Evolutionary conservation across 2,113 vertebrate genomes (phyloP), one percentile per base, ranked within the genome.

Genomic region (Bubo scandiacus): DNA sequence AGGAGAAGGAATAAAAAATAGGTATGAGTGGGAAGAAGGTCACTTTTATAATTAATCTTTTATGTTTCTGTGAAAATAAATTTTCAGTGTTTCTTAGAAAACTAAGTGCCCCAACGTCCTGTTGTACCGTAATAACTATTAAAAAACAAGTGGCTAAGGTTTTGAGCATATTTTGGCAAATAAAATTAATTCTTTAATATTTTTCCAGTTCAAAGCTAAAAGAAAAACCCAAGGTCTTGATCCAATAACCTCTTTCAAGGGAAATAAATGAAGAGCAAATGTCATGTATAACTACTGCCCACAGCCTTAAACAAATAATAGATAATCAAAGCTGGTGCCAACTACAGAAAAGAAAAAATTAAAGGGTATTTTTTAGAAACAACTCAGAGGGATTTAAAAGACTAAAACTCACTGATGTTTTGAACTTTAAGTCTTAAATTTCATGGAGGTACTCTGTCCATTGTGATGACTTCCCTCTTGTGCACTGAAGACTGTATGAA

Each of bases 401-500:
- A 67, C 36, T 23, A n/a, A 34, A 79, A 86, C 10, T 58, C 34
- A 52, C 10, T 25, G 14, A 26, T 29, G 4, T 40, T 82, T 73
- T 72, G 8, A 1, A 3, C 22, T 93, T 80, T 5, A 15, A 15
- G 7, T 36, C 14, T 8, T 49, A 14, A 73, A 30, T 43, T 38
- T 9, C 16, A 3, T 2, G 1, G 34, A 79, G 49, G 22, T 21
- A 6, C 5, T 52, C 0, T 7, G 9, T n/a, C 8, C 0, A 1
- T 14, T 61, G 40, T 2, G 4, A 49, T 54, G 13, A 23, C 30
- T 85, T 67, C 18, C 6, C 10, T 32, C 38, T 34, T 12, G 19
- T 25, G 11, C 19, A 22, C 23, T 16, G 9, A 55, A 52, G 30
- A 11, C 15, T 49, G 7, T 11, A 20, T 32, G 32, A 74, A 30